Base-by-base conservation (phyloP, 1,140 invertebrate species). In the Copidosoma floridanum region DNA sequence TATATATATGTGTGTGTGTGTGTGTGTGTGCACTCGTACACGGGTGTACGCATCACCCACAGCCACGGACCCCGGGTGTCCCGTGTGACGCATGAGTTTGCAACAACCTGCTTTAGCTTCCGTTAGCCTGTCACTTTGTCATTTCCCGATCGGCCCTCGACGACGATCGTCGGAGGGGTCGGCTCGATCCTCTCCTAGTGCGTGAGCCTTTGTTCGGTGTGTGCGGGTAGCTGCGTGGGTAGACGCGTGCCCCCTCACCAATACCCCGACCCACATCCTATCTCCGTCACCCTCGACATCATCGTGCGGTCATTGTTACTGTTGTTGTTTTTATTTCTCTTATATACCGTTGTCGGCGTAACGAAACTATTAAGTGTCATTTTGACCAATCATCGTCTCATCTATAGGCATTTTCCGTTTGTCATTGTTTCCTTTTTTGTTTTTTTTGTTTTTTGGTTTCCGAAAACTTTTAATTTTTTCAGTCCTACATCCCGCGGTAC, bases 121-220 rank as follows among this genome's bases (percentile, higher is more conserved):
- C 61, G 67, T 51, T 63, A 63, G 63, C 64, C 63, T 68, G 64
- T 64, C 64, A 68, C 59, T 65, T 64, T 58, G 64, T 66, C 66
- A 61, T 61, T 66, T 46, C 48, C 55, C 47, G 62, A 63, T 62
- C 56, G 57, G 57, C 61, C 51, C 54, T 53, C 55, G 38, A 48
- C 47, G 38, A 44, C 48, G 47, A 47, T 38, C 38, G 54, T 46
- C 48, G 48, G 54, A 63, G 46, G 52, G 61, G 53, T 59, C 61
- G 53, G 50, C 26, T 65, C 54, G 56, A 57, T 27, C 14, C 51
- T 55, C 51, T 11, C 23, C 1, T n/a, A 6, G 35, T 3, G 47
- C 10, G 24, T 29, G 35, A 14, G 38, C 14, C 0, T n/a, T 11
- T 48, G 23, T 21, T n/a, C 6, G 29, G 29, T 8, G 29, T 12